A percentile compares a stretch with the other conserved stretches of the same genome.
Evolutionary conservation across 2,888 invertebrate species (phyloP).

Genomic region (Chaetogeoica ovagalla): DNA sequence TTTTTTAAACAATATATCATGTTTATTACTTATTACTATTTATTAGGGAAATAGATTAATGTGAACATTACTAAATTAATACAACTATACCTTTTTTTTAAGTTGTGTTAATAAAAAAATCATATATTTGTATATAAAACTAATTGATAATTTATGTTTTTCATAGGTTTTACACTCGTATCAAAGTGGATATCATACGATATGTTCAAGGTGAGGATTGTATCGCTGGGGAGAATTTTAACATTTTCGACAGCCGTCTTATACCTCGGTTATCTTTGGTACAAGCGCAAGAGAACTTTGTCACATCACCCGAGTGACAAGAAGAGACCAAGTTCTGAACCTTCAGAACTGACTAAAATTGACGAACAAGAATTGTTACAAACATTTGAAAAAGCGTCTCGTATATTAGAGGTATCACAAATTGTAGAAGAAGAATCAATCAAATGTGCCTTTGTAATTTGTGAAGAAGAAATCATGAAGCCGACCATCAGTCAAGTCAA

Average conservation of each 20-base stretch:
- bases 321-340: conserved; percentile 41
- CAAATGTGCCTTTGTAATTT: background rate
- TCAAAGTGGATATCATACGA: conserved; percentile 53
- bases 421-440: conserved; percentile 17
- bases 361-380: conserved; percentile 36
- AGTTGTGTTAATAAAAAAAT: background rate
- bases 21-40: too few species aligned
- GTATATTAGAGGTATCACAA: conserved; percentile 20
- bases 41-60: background rate
- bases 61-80: background rate
- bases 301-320: conserved; percentile 59
- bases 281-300: conserved; percentile 76
- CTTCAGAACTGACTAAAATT: conserved; percentile 41
- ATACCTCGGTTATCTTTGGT: conserved; percentile 79
- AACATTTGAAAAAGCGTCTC: conserved; percentile 36
- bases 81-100: too few species aligned
- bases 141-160: background rate
- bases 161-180: conserved; percentile 40
- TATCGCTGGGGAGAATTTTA: conserved; percentile 63
- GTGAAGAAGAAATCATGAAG: conserved; percentile 33
- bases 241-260: conserved; percentile 79
- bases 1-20: too few species aligned
- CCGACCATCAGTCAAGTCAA: conserved; percentile 25
- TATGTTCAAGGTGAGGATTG: conserved; percentile 53
- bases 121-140: background rate